Evolutionary conservation across 2,888 invertebrate species (phyloP).

Genomic region (Agrochola litura): DNA sequence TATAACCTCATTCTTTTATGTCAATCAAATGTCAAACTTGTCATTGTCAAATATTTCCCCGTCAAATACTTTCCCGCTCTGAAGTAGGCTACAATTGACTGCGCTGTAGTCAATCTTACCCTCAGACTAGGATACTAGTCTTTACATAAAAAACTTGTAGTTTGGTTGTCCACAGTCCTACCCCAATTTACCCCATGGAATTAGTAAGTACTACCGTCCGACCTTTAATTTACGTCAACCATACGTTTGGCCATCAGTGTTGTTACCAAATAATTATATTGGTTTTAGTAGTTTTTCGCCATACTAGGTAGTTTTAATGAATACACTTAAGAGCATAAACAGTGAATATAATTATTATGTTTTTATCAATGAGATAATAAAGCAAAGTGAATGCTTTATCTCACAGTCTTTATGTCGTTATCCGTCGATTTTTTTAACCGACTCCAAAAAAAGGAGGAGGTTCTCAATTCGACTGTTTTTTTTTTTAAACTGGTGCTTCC

Average conservation of each 20-base stretch:
- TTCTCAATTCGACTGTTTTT: too few species aligned
- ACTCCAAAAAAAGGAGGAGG: too few species aligned
- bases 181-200: background rate
- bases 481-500: too few species aligned
- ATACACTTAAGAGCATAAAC: background rate
- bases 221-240: background rate
- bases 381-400: background rate
- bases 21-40: conserved; percentile 9
- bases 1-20: background rate
- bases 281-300: conserved; percentile 4
- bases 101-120: too few species aligned
- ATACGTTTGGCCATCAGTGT: background rate
- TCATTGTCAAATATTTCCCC: background rate
- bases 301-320: background rate
- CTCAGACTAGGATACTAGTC: too few species aligned
- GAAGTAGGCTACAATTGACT: too few species aligned
- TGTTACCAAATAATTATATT: conserved; percentile 17
- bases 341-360: too few species aligned
- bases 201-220: too few species aligned
- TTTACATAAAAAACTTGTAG: too few species aligned
- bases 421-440: too few species aligned
- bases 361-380: background rate
- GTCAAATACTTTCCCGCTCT: too few species aligned
- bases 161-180: too few species aligned
- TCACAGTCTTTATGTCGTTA: background rate